A percentile compares a stretch with the other conserved stretches of the same genome.
phyloP scores from a whole-genome alignment of 2,113 vertebrate species.

The Hemiprocne comata region DNA sequence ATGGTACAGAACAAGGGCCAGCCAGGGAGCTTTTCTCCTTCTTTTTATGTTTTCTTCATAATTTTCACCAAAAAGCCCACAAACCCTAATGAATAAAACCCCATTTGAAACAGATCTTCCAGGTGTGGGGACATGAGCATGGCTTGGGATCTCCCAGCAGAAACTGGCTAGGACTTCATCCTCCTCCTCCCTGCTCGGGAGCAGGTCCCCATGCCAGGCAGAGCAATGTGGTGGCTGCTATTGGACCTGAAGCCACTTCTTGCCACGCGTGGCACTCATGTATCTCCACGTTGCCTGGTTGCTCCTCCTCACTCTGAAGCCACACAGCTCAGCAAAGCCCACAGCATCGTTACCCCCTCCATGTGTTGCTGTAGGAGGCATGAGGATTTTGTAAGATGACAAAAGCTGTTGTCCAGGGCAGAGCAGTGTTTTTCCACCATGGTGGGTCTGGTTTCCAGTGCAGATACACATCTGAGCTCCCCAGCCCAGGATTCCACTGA shows the following conservation, averaged over 20 bases:
- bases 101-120: not conserved
- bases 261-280: rapidly evolving
- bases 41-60: not conserved
- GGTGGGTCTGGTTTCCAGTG: not conserved
- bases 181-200: not conserved
- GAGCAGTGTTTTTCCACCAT: not conserved
- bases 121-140: not conserved
- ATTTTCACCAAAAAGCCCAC: not conserved
- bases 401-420: not conserved
- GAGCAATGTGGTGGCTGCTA: not conserved
- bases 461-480: not conserved
- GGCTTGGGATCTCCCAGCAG: not conserved
- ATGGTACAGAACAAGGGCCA: not conserved
- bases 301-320: not conserved
- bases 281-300: not conserved
- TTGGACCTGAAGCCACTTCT: not conserved
- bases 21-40: not conserved
- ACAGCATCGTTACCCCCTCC: rapidly evolving
- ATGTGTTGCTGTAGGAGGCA: not conserved
- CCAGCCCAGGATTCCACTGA: not conserved
- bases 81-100: not conserved
- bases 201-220: not conserved
- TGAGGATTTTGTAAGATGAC: rapidly evolving
- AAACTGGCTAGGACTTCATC: not conserved
- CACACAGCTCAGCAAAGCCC: not conserved